Base-by-base conservation (phyloP, 2,797 vertebrate genomes). In the Myoxocephalus aenaeus region DNA sequence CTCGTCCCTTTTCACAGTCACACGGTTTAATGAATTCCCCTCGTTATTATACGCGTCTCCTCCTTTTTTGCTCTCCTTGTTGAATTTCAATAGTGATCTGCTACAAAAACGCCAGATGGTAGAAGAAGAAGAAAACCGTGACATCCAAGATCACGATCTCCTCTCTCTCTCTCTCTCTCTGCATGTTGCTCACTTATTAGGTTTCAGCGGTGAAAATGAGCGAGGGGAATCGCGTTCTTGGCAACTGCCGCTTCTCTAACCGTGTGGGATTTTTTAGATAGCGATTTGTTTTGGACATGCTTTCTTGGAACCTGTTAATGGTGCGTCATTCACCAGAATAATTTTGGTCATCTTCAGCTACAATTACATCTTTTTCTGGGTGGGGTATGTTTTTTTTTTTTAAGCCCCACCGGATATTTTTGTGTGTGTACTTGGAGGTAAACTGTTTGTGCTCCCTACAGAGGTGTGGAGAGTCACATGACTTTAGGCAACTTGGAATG, bases 1-100 rank as follows among this genome's bases (percentile, higher is more conserved):
- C 65, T 68, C 11, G 34, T 69, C 27, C 38, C 63, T 63, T 53
- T 65, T 65, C 48, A 36, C 72, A 73, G 56, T 61, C 58, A 44
- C 13, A 57, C 73, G n/a, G 17, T 34, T 79, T 50, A 46, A 68
- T 72, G 38, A 38, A 77, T 76, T 74, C 54, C n/a, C 46, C 29
- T 68, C 29, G 42, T 68, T 70, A 65, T 58, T n/a, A 42, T 51
- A 58, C 73, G 76, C 44, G 6, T 69, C 68, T 73, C 27, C 20
- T 32, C 63, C 71, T 70, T 57, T 61, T 13, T 13, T 48, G 4
- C 56, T 13, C 67, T 53, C 29, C 40, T 14, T 40, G 65, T 73
- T 80, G 57, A 79, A 80, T 73, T 70, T 77, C 62, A 62, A 13
- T 1, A 15, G 44, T 71, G 38, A 71, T 76, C 42, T 42, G 70